phyloP scores from a whole-genome alignment of 2,797 vertebrate genomes.

The Hypotaenidia philippensis region DNA sequence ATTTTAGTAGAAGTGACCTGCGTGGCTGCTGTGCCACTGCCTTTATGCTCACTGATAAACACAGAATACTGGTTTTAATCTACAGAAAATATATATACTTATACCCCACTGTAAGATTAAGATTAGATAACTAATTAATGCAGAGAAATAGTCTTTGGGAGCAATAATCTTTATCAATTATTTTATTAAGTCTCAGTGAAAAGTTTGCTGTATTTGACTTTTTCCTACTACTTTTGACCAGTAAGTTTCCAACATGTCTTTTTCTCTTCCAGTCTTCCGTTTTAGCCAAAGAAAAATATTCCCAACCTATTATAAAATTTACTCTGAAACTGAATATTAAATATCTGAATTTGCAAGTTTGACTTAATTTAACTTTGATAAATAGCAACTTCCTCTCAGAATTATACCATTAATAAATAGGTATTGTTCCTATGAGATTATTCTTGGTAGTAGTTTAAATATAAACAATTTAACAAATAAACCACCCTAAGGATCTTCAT shows the following conservation, averaged over 20 bases:
- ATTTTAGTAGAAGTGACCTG: background rate
- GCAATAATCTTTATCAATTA: background rate
- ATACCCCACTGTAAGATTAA: background rate
- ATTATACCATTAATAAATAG: background rate
- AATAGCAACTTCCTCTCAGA: background rate
- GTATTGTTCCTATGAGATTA: background rate
- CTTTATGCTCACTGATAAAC: background rate
- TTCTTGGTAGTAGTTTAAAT: background rate
- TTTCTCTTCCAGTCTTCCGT: background rate
- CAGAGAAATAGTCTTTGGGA: background rate
- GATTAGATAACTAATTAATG: background rate
- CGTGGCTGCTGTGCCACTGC: background rate
- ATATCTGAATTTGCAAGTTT: background rate
- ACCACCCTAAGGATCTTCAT: background rate
- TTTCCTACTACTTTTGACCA: background rate
- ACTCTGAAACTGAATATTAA: background rate
- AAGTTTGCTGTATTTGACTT: background rate
- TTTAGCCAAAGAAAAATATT: background rate
- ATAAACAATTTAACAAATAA: background rate
- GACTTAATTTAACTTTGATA: background rate
- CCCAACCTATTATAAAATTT: background rate
- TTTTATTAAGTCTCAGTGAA: background rate
- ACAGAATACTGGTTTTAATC: background rate
- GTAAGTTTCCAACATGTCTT: background rate
- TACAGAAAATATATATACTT: background rate